Evolutionary conservation across 2,797 vertebrate genomes (phyloP).

Genomic region (Notolabrus celidotus): DNA sequence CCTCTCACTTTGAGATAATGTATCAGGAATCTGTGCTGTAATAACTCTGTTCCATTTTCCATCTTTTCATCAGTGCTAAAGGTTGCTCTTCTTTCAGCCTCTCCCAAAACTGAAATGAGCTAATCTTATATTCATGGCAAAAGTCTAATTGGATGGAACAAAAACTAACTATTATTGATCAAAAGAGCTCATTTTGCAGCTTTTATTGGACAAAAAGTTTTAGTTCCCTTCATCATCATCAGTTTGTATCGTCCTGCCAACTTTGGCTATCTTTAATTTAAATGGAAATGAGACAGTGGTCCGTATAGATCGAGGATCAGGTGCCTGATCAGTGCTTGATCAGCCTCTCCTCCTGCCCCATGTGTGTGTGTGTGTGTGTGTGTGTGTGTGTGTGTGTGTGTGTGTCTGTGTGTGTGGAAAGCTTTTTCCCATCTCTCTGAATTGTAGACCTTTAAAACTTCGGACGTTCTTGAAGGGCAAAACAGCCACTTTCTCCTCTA

Average conservation of each 20-base stretch:
- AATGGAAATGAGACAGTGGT: conserved; percentile 79
- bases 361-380: conserved; percentile 16
- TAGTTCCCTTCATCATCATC: conserved; percentile 34
- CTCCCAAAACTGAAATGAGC: conserved; percentile 9
- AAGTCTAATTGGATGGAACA: conserved; percentile 35
- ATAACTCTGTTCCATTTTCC: not conserved
- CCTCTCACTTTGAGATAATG: not conserved
- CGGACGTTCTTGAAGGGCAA: not conserved
- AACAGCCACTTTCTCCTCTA: not conserved
- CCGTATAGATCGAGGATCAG: conserved; percentile 70
- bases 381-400: conserved; percentile 15
- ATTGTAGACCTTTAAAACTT: not conserved
- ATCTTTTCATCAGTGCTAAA: not conserved
- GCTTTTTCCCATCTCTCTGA: not conserved
- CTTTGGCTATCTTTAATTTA: conserved; percentile 69
- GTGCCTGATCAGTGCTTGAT: conserved; percentile 57
- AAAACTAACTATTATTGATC: conserved; percentile 66
- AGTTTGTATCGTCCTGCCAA: conserved; percentile 56
- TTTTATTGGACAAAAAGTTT: conserved; percentile 45
- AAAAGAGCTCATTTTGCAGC: conserved; percentile 47
- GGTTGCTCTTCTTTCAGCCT: not conserved
- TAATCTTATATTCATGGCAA: conserved; percentile 38
- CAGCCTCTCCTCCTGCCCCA: conserved; percentile 29
- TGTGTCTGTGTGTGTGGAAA: not conserved
- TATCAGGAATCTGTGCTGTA: not conserved